Percentiles rank a stretch among this genome's conserved stretches.
These are phyloP conservation scores for Lacerta bilineata DNA, from an alignment of 2,797 vertebrate genomes.

Conservation along the genomic window DNA sequence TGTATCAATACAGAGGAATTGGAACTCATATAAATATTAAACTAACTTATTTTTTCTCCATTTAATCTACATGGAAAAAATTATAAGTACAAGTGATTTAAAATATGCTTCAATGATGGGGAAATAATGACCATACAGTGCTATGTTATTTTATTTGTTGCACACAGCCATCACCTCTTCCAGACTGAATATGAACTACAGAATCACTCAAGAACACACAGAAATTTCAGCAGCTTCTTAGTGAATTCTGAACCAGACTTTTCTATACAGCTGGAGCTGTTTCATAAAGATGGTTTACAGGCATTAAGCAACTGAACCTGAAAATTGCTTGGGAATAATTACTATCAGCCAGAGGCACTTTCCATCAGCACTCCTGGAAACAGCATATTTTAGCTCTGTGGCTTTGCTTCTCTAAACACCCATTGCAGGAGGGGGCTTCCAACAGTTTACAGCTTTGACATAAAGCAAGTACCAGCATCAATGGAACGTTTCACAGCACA, in stretches of 20 bases:
- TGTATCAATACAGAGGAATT: neutral
- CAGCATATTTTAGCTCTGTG: conserved; percentile 35
- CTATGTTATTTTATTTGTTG: neutral
- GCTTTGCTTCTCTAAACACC: neutral
- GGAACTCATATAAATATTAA: neutral
- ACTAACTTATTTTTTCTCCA: neutral
- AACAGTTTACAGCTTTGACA: neutral
- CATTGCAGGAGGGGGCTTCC: neutral
- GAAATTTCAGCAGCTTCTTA: neutral
- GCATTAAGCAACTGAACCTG: conserved; percentile 1
- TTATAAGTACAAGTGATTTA: no score
- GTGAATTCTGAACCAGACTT: neutral
- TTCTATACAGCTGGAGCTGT: neutral
- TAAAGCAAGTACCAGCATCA: conserved; percentile 48
- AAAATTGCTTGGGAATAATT: conserved; percentile 13
- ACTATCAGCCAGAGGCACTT: conserved; percentile 21
- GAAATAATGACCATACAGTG: neutral
- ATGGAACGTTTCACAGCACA: conserved; percentile 58
- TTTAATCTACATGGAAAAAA: neutral
- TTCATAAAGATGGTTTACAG: conserved; percentile 18
- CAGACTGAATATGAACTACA: neutral
- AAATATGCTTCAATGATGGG: neutral
- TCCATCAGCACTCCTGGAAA: conserved; percentile 39
- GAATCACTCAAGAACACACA: neutral
- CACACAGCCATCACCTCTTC: neutral